phyloP scores from a whole-genome alignment of 2,113 vertebrate species.

The Dromaius novaehollandiae region DNA sequence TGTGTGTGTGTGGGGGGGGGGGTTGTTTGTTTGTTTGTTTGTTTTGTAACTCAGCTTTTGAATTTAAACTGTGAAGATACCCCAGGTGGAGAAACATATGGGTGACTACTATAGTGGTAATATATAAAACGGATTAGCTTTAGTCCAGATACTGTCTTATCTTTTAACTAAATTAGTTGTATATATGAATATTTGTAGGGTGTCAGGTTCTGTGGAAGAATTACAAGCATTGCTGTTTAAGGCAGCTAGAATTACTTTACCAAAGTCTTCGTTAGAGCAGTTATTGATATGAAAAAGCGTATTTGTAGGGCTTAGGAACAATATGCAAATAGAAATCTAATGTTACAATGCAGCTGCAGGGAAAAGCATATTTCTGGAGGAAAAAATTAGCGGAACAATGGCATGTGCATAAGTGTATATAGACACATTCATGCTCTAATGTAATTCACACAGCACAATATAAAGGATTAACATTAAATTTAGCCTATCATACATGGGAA shows the following conservation, averaged over 20 bases:
- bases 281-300: neutral
- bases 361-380: neutral
- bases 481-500: neutral
- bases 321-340: neutral
- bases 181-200: neutral
- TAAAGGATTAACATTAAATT: neutral
- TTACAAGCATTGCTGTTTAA: neutral
- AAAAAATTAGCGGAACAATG: neutral
- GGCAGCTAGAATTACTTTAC: neutral
- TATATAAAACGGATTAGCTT: neutral
- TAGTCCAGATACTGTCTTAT: neutral
- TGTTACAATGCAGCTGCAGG: neutral
- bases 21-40: neutral
- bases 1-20: neutral
- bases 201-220: neutral
- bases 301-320: neutral
- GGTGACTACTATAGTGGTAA: neutral
- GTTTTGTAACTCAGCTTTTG: neutral
- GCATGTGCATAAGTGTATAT: neutral
- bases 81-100: neutral
- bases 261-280: neutral
- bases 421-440: neutral
- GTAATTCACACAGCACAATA: neutral
- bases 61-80: neutral
- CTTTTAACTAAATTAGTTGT: neutral